Evolutionary conservation across 2,888 invertebrate genomes (phyloP).

Genomic region (Hyppa rectilinea): DNA sequence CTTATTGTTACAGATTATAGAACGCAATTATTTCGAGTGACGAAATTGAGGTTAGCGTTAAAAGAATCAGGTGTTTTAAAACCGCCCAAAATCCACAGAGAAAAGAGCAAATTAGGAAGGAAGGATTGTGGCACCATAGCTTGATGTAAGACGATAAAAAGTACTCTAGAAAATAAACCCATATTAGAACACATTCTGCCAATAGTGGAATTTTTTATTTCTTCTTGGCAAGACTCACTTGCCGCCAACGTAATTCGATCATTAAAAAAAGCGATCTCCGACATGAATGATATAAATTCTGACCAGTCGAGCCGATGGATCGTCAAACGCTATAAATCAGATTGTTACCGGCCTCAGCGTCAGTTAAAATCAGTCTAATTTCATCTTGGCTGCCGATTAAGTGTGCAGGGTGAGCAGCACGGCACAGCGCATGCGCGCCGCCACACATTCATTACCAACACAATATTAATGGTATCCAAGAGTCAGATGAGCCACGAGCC

Average conservation of each 20-base stretch:
- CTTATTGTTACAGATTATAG: background rate
- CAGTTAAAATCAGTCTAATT: conserved; percentile 81
- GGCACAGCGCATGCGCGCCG: conserved; percentile 71
- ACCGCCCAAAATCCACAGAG: background rate
- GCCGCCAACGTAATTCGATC: conserved; percentile 40
- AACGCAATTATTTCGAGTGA: conserved; percentile 8
- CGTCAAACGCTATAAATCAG: conserved; percentile 71
- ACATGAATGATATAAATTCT: conserved; percentile 43
- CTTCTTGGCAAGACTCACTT: conserved; percentile 50
- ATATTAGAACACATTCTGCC: conserved; percentile 37
- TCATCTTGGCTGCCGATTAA: conserved; percentile 80
- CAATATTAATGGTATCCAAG: conserved; percentile 60
- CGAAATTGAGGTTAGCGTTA: background rate
- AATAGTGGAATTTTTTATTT: conserved; percentile 44
- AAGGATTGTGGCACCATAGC: background rate
- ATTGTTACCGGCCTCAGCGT: conserved; percentile 71
- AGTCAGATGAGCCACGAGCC: conserved; percentile 42
- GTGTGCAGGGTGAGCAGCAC: conserved; percentile 62
- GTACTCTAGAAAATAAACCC: conserved; percentile 1
- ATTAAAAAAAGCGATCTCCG: conserved; percentile 50
- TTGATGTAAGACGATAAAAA: background rate
- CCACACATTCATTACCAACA: conserved; percentile 64
- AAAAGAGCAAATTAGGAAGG: background rate
- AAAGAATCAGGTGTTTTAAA: background rate
- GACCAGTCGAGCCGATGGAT: conserved; percentile 49